phyloP scores from a whole-genome alignment of 2,797 vertebrate genomes.

The Sebastiscus tertius region DNA sequence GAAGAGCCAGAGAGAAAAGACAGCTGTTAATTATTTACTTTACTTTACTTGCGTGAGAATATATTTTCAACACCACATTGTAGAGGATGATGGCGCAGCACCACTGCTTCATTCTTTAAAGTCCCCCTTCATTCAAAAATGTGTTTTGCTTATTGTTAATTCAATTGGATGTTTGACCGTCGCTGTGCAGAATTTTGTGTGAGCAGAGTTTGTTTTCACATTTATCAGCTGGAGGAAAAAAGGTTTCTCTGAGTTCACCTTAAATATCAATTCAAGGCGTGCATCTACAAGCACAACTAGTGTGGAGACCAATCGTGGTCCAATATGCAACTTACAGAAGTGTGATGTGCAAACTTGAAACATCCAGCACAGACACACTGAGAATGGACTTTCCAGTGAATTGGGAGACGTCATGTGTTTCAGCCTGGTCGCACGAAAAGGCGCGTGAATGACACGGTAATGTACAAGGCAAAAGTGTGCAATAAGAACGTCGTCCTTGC shows the following conservation, averaged over 20 bases:
- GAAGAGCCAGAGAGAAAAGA: background rate
- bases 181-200: background rate
- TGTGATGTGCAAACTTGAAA: too few relatives aligned
- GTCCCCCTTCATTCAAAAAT: background rate
- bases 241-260: background rate
- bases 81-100: background rate
- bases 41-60: background rate
- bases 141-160: background rate
- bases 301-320: background rate
- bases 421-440: too few relatives aligned
- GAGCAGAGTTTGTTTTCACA: background rate
- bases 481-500: too few relatives aligned
- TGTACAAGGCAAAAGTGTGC: too few relatives aligned
- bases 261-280: too few relatives aligned
- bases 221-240: background rate
- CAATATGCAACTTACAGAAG: background rate
- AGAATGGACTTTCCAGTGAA: too few relatives aligned
- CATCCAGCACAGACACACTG: too few relatives aligned
- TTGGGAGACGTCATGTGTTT: too few relatives aligned
- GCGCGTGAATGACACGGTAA: too few relatives aligned
- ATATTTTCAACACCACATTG: background rate
- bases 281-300: background rate
- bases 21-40: background rate
- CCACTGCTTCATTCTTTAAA: background rate
- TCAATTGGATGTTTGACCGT: background rate